Conservation (phyloP, 2,888 invertebrate genomes). For the Clanis bilineata region DNA sequence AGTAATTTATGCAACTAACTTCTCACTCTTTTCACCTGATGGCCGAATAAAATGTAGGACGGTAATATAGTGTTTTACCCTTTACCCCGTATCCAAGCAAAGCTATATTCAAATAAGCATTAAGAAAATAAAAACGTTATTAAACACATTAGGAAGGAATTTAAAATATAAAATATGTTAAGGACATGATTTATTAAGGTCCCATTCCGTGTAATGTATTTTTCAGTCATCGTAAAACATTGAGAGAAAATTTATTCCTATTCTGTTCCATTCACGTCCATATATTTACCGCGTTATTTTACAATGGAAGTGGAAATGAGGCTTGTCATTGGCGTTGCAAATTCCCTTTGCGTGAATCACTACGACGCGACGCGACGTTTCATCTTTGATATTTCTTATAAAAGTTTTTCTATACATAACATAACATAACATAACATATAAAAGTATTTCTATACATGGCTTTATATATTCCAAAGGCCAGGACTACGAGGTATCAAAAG, state of each 20-base stretch:
- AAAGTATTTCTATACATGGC: too few relatives aligned
- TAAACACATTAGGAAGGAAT: not conserved
- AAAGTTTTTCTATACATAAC: not conserved
- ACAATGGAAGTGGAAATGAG: not conserved
- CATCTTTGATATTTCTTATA: not conserved
- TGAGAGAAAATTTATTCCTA: not conserved
- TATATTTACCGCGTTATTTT: not conserved
- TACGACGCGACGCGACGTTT: not conserved
- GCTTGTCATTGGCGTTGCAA: not conserved
- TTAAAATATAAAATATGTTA: constrained; percentile 2
- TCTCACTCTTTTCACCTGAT: too few relatives aligned
- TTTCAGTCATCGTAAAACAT: constrained; percentile 15
- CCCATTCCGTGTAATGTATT: not conserved
- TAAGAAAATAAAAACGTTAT: not conserved
- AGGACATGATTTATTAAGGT: constrained; percentile 11
- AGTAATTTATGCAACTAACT: too few relatives aligned
- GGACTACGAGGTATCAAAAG: too few relatives aligned
- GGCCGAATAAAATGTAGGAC: too few relatives aligned
- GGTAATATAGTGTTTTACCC: too few relatives aligned
- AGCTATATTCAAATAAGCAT: not conserved
- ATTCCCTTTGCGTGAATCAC: not conserved
- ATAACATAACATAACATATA: too few relatives aligned
- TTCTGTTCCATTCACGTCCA: not conserved
- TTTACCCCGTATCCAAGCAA: too few relatives aligned
- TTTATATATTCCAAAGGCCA: too few relatives aligned